Percentiles rank a stretch among this genome's conserved stretches.
These are phyloP conservation scores for Lordiphosa clarofinis DNA, from an alignment of 1,140 invertebrate genomes.

Conservation along the genomic window DNA sequence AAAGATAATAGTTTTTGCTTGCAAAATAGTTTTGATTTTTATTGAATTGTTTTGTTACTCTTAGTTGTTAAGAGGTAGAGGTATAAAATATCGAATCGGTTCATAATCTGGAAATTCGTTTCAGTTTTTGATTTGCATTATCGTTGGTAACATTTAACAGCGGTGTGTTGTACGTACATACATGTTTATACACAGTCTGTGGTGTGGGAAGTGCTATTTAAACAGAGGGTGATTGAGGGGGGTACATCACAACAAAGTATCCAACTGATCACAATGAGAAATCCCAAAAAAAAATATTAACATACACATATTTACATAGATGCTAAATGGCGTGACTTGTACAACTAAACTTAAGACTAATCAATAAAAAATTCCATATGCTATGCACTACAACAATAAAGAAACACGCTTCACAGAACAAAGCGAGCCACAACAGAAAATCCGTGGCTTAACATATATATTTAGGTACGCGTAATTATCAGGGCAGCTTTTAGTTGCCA, in stretches of 20 bases:
- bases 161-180: slow-evolving; percentile 25
- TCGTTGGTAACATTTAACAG: slow-evolving; percentile 70
- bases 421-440: slow-evolving; percentile 13
- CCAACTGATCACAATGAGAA: slow-evolving; percentile 43
- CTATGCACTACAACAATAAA: slow-evolving; percentile 46
- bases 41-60: slow-evolving; percentile 22
- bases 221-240: slow-evolving; percentile 7
- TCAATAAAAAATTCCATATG: slow-evolving; percentile 28
- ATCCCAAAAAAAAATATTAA: slow-evolving; percentile 33
- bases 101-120: slow-evolving; percentile 31
- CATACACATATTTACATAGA: slow-evolving; percentile 3
- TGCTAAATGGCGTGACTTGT: slow-evolving; percentile 47
- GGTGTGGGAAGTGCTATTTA: slow-evolving; percentile 11
- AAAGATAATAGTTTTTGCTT: too few relatives aligned
- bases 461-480: slow-evolving; percentile 62
- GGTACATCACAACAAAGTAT: slow-evolving; percentile 41
- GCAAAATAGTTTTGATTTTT: background rate
- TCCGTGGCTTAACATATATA: slow-evolving; percentile 15
- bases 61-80: slow-evolving; percentile 36
- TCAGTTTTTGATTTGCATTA: slow-evolving; percentile 14
- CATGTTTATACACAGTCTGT: background rate
- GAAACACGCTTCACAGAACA: slow-evolving; percentile 21
- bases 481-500: slow-evolving; percentile 48
- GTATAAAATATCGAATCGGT: slow-evolving; percentile 60
- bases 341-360: slow-evolving; percentile 21